A percentile compares a stretch with the other conserved stretches of the same genome.
Evolutionary conservation across 2,888 invertebrate species (phyloP).

Genomic region (Luperina nickerlii): DNA sequence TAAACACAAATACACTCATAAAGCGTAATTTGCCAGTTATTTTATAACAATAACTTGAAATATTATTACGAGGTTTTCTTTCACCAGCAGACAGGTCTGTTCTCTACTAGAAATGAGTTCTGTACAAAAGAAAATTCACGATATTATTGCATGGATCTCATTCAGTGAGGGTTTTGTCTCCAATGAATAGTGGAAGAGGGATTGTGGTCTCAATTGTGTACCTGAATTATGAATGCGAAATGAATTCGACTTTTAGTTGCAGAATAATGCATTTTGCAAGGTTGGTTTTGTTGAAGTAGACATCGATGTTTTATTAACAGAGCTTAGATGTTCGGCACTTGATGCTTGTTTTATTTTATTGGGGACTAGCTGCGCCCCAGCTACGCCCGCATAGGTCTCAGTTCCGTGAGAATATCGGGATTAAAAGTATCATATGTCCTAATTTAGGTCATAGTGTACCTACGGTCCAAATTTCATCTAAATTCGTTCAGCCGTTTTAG

Average conservation of each 20-base stretch:
- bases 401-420: no score
- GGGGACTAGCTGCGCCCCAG: no score
- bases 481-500: no score
- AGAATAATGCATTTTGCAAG: slow-evolving; percentile 14
- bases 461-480: no score
- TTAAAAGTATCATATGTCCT: no score
- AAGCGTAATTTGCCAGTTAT: slow-evolving; percentile 38
- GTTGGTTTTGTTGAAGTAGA: not conserved
- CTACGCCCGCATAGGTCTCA: no score
- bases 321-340: no score
- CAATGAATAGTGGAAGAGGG: slow-evolving; percentile 57
- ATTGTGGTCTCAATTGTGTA: slow-evolving; percentile 42
- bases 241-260: slow-evolving; percentile 48
- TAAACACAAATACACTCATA: slow-evolving; percentile 27
- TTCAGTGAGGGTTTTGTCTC: slow-evolving; percentile 70
- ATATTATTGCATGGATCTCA: slow-evolving; percentile 69
- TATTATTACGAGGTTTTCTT: slow-evolving; percentile 61
- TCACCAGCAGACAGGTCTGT: slow-evolving; percentile 59
- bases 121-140: slow-evolving; percentile 69
- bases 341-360: not conserved
- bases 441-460: no score
- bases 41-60: slow-evolving; percentile 48
- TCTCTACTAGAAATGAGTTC: slow-evolving; percentile 69
- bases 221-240: slow-evolving; percentile 50
- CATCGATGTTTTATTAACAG: not conserved